Conservation (phyloP, 2,888 invertebrate genomes). For the Tenthredo mesomela region DNA sequence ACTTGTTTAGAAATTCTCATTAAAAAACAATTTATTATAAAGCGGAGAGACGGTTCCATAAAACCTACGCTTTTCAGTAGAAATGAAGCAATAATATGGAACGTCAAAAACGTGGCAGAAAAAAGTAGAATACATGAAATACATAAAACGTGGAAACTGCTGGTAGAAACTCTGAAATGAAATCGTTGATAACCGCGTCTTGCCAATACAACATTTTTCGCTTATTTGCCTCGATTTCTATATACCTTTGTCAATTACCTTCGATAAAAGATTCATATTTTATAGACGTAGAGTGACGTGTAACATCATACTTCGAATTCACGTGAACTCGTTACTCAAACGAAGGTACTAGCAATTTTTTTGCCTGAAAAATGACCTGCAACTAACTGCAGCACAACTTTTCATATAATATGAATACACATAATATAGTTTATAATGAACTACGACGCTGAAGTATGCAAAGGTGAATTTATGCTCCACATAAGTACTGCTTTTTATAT, state of each 20-base stretch:
- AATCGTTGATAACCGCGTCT: neutral
- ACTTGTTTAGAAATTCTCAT: slow-evolving; percentile 26
- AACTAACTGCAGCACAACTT: neutral
- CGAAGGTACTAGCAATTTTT: neutral
- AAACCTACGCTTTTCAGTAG: neutral
- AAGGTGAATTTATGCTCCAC: neutral
- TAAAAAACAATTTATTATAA: slow-evolving; percentile 28
- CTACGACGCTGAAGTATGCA: neutral
- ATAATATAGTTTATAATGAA: neutral
- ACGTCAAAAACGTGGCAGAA: neutral
- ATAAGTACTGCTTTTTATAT: neutral
- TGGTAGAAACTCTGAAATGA: neutral
- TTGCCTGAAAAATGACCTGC: neutral
- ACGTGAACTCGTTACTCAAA: neutral
- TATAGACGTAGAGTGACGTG: neutral
- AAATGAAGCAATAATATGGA: neutral
- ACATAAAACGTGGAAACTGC: neutral
- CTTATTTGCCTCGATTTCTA: neutral
- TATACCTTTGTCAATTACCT: neutral
- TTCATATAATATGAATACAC: neutral
- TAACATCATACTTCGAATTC: neutral
- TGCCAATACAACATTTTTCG: neutral
- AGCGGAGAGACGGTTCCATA: neutral
- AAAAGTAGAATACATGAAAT: neutral
- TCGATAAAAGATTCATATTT: neutral